Base-by-base conservation (phyloP, 2,113 vertebrate genomes). In the Microcebus tavaratra region DNA sequence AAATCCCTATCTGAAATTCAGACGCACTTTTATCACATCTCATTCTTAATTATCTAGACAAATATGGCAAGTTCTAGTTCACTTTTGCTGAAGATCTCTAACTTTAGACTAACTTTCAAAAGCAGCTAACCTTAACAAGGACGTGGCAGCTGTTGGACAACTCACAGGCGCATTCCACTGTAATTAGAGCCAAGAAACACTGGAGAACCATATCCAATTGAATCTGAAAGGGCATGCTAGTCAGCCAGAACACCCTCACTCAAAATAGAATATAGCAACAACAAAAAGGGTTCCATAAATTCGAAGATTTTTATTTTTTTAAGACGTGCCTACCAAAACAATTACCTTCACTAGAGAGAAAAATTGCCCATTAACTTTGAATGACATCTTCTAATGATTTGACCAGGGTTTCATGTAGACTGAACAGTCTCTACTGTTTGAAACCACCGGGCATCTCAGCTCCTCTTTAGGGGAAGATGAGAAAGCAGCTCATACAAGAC, bases 11-110 rank as follows among this genome's bases (percentile, higher is more conserved):
- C 39, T 31, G 65, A 90, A 61, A 95, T 20, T 61, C 88, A 94
- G 85, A 57, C 7, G 48, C 67, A 67, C 63, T 90, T 67, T 50
- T 21, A 79, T 72, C 17, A 1, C 36, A 80, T 53, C 45, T 63
- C 45, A 57, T 68, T 91, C 88, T 83, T 79, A 88, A 94, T 86
- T 76, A 75, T 72, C 91, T 17, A 53, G 34, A 89, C 79, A 96
- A 84, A 80, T 15, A 29, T 1, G 75, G 91, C 79, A 80, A 78
- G 92, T 67, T 76, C 34, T 27, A 31, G 50, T 2, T 45, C 68
- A 15, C 76, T 36, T 50, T 23, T 50, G 42, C 36, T 6, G 8
- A 68, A 50, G 53, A 29, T 25, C 8, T 23, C 4, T 12, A 55
- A 63, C 65, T 12, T 70, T 29, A 48, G 76, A 36, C 61, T 31